Conservation (phyloP, 2,797 vertebrate species). For the Tapera naevia region DNA sequence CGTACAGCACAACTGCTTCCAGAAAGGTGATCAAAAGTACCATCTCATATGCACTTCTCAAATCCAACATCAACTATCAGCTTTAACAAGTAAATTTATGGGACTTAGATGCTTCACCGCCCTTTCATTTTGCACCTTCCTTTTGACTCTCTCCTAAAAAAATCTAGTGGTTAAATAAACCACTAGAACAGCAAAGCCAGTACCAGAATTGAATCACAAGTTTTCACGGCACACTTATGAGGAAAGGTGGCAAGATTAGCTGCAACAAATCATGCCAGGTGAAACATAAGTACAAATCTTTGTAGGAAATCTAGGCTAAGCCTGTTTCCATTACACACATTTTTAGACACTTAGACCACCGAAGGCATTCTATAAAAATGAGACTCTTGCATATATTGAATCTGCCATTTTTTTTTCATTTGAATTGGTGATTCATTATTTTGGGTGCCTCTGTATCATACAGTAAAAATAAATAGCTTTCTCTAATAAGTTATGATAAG, state of each 20-base stretch:
- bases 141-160: constrained; percentile 1
- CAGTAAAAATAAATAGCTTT: background rate
- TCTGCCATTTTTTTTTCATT: background rate
- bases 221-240: background rate
- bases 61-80: background rate
- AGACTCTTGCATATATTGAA: background rate
- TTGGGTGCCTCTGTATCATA: background rate
- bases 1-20: background rate
- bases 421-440: background rate
- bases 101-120: background rate
- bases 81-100: background rate
- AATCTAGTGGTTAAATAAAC: background rate
- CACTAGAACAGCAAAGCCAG: background rate
- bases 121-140: background rate
- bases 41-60: background rate
- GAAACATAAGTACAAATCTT: background rate
- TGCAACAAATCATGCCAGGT: constrained; percentile 18
- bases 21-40: background rate
- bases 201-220: background rate
- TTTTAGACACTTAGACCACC: constrained; percentile 36
- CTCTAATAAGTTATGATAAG: background rate
- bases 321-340: constrained; percentile 7
- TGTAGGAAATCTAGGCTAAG: constrained; percentile 13
- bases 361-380: background rate
- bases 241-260: background rate